Evolutionary conservation across 2,113 vertebrate species (phyloP), one percentile per base, ranked within the genome.

Genomic region (Manacus vitellinus): DNA sequence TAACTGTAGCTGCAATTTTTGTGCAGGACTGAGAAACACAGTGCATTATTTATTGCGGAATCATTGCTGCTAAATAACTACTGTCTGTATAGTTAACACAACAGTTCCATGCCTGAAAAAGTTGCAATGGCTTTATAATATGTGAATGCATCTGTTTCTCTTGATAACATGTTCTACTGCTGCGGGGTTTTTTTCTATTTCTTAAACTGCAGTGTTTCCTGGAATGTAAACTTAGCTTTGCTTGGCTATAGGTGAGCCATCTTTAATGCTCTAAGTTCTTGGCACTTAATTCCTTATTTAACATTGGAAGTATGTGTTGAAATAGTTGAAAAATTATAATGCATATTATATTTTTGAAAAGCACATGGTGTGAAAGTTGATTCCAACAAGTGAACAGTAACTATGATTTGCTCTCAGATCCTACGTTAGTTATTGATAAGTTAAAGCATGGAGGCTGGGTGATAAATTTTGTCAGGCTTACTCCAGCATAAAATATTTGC

Each of bases 11-110:
- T 98, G 98, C 98, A 98, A 95, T 98, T 98, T 98, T 98, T 98
- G 97, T 98, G 98, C 98, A 98, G 98, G 97, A 98, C 98, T 98
- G 98, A 98, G 98, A 98, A 98, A 98, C 98, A 98, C 97, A 98
- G 98, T 98, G 98, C 99, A 98, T 99, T 99, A 99, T 99, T 99
- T 99, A 99, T 99, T 99, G 98, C 97, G 97, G 98, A 98, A 98
- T 98, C 98, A 98, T 98, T 99, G 99, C 99, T 99, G 99, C 99
- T 99, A 99, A 99, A 98, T 98, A 99, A 99, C 99, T 99, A 99
- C 99, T 99, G 99, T 99, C 98, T 99, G 98, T 98, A 98, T 99
- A 98, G 99, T 98, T 99, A 99, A 99, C 99, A 98, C 96, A 98
- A 98, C 97, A 98, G 97, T 98, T 96, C 97, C 97, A 98, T 97